A percentile compares a stretch with the other conserved stretches of the same genome.
phyloP scores from a whole-genome alignment of 1,140 invertebrate species.

The Liolophura sinensis region DNA sequence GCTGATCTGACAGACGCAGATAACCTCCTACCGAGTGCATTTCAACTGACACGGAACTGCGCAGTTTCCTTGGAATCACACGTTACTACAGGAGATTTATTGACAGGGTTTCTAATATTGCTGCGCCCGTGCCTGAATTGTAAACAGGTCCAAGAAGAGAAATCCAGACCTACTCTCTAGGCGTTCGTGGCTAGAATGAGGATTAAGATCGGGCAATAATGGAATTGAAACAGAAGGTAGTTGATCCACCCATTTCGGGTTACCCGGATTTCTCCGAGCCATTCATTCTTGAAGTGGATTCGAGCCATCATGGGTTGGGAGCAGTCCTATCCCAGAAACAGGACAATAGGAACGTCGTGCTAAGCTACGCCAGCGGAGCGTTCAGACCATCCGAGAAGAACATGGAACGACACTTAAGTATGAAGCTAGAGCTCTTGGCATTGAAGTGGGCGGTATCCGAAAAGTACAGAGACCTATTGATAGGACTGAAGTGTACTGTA shows the following conservation, averaged over 20 bases:
- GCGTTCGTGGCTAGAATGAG: too few relatives aligned
- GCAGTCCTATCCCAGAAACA: not conserved
- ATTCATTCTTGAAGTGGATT: too few relatives aligned
- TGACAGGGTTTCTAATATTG: conserved; percentile 19
- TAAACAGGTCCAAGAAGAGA: conserved; percentile 44
- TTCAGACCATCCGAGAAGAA: not conserved
- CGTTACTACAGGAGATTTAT: conserved; percentile 28
- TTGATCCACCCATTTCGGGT: too few relatives aligned
- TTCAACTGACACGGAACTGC: conserved; percentile 7
- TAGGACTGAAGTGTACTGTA: not conserved
- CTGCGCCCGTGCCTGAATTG: conserved; percentile 15
- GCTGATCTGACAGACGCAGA: too few relatives aligned
- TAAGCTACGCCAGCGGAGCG: not conserved
- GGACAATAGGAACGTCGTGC: not conserved
- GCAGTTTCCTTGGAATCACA: conserved; percentile 20
- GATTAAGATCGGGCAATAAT: too few relatives aligned
- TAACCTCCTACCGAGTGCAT: too few relatives aligned
- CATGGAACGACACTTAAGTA: not conserved
- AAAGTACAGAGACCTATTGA: not conserved
- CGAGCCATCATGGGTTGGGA: not conserved
- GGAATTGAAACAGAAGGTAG: too few relatives aligned
- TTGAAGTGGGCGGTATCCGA: not conserved
- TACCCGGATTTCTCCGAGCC: too few relatives aligned
- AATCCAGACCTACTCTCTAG: too few relatives aligned
- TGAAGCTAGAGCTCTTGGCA: not conserved